These are phyloP conservation scores for Nematolebias whitei DNA, from an alignment of 2,113 vertebrate species.

Conservation along the genomic window DNA sequence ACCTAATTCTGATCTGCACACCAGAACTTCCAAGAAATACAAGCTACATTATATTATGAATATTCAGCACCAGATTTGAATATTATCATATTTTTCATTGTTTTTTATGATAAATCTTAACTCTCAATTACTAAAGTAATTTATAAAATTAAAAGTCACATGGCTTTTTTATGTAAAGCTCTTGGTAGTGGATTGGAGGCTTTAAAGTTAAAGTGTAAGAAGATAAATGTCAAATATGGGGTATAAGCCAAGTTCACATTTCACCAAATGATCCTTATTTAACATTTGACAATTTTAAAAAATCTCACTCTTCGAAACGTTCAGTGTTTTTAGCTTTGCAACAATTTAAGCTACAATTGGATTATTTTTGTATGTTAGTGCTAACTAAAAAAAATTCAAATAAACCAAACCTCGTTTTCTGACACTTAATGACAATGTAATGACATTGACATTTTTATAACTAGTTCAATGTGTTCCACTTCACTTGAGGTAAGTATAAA, in stretches of 20 bases:
- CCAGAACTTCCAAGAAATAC: constrained; percentile 17
- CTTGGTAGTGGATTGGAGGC: constrained; percentile 9
- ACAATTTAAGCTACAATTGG: constrained; percentile 7
- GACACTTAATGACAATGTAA: too few relatives aligned
- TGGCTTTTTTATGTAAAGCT: constrained; percentile 25
- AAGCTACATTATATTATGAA: constrained; percentile 16
- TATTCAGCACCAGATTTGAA: constrained; percentile 26
- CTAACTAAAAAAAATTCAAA: constrained; percentile 50
- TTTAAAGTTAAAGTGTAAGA: constrained; percentile 21
- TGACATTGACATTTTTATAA: too few relatives aligned
- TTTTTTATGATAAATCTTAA: constrained; percentile 22
- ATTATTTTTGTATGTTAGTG: constrained; percentile 29
- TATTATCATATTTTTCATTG: constrained; percentile 20
- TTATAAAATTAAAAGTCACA: constrained; percentile 22
- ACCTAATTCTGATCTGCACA: constrained; percentile 7
- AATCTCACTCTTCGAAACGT: constrained; percentile 3
- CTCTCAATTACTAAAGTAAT: constrained; percentile 18
- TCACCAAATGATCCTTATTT: constrained; percentile 46
- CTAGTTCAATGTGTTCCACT: too few relatives aligned
- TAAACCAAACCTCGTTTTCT: constrained; percentile 38
- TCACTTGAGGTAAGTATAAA: too few relatives aligned
- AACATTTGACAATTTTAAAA: constrained; percentile 54
- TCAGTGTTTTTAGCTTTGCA: constrained; percentile 3
- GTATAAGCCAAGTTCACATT: constrained; percentile 22
- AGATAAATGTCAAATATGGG: constrained; percentile 39